Conservation (phyloP, 1,140 invertebrate species). For the Dermatophagoides farinae region DNA sequence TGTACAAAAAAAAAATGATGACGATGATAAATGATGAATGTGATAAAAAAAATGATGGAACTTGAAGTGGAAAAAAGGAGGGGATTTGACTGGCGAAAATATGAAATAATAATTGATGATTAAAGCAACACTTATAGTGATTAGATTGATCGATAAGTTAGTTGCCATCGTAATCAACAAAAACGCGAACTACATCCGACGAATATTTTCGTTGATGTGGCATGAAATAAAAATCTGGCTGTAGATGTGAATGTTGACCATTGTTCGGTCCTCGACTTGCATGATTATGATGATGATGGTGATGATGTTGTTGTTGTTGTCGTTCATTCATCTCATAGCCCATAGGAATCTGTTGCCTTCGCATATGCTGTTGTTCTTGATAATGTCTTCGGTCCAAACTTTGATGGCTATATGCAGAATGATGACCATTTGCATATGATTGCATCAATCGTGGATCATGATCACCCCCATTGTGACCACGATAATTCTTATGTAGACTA, state of each 20-base stretch:
- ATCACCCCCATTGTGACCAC: not conserved
- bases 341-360: not conserved
- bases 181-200: constrained; percentile 71
- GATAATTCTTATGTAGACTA: constrained; percentile 4
- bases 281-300: constrained; percentile 17
- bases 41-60: not conserved
- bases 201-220: constrained; percentile 77
- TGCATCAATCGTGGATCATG: not conserved
- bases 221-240: constrained; percentile 81
- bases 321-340: not conserved
- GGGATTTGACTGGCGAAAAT: not conserved
- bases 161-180: constrained; percentile 52
- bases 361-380: not conserved
- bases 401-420: not conserved
- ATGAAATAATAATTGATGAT: not conserved
- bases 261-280: constrained; percentile 21
- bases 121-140: not conserved
- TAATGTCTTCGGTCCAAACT: constrained; percentile 5
- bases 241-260: constrained; percentile 1
- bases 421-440: not conserved
- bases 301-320: not conserved
- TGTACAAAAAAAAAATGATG: not conserved
- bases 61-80: not conserved
- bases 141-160: constrained; percentile 14
- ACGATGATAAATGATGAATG: not conserved